These are phyloP conservation scores for Nyctereutes procyonoides DNA, from an alignment of 2,113 vertebrate species.

Conservation along the genomic window DNA sequence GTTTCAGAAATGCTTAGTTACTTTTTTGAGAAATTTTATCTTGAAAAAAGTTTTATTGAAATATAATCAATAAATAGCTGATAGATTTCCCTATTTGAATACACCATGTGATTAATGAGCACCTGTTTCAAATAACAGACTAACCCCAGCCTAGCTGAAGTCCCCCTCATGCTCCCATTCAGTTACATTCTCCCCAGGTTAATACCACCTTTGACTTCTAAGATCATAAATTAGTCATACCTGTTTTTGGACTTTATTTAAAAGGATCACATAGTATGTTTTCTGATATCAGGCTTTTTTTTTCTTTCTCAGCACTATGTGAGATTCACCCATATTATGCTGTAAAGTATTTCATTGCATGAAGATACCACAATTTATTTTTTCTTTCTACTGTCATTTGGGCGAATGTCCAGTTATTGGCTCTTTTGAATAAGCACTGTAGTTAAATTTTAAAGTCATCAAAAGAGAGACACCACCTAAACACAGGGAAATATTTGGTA, in stretches of 20 bases:
- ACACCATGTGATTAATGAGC: background rate
- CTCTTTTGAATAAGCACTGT: background rate
- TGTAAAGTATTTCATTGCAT: background rate
- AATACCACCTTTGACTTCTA: background rate
- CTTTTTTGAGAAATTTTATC: slow-evolving; percentile 7
- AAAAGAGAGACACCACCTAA: background rate
- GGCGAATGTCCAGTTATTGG: background rate
- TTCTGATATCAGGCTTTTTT: background rate
- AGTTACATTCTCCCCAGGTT: background rate
- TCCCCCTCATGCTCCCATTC: background rate
- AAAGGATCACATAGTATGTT: background rate
- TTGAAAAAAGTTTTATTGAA: background rate
- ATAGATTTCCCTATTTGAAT: background rate
- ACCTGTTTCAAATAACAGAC: background rate
- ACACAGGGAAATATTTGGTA: background rate
- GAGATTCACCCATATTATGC: background rate
- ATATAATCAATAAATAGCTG: background rate
- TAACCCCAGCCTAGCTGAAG: background rate
- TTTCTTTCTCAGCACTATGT: background rate
- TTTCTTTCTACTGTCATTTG: background rate
- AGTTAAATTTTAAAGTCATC: slow-evolving; percentile 2
- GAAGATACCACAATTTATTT: background rate
- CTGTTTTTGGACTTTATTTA: background rate
- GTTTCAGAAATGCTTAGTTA: background rate
- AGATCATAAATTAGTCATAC: background rate